Conservation (phyloP, 2,113 vertebrate species). For the Callaeas wilsoni region DNA sequence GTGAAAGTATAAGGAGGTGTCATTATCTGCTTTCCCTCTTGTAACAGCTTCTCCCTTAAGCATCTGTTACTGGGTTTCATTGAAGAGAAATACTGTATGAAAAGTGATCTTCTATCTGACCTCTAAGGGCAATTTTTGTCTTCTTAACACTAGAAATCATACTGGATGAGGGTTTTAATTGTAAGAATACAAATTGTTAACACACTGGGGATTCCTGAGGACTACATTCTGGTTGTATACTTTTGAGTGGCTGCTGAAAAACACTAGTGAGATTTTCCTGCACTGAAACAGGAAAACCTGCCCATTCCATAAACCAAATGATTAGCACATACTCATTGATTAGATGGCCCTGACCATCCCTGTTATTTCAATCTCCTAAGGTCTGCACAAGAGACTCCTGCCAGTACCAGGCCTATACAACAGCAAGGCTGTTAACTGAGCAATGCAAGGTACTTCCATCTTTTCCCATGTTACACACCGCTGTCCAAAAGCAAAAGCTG, state of each 20-base stretch:
- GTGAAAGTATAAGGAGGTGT: background rate
- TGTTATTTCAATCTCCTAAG: background rate
- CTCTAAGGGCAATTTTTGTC: background rate
- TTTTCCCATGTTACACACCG: background rate
- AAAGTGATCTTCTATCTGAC: background rate
- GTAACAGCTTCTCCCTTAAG: background rate
- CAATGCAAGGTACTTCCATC: background rate
- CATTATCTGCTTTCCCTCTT: background rate
- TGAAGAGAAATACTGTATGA: background rate
- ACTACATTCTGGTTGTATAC: background rate
- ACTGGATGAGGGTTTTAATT: background rate
- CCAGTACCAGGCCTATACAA: background rate
- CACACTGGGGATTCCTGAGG: background rate
- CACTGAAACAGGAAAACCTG: background rate
- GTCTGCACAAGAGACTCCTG: background rate
- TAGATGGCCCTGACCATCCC: background rate
- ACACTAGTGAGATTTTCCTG: background rate
- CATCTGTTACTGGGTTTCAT: background rate
- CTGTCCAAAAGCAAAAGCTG: conserved; percentile 38
- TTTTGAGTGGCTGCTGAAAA: background rate
- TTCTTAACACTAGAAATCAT: background rate
- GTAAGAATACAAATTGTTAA: background rate
- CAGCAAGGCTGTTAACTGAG: background rate
- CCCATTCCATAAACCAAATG: background rate
- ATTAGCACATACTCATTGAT: background rate